Evolutionary conservation across 2,888 invertebrate species (phyloP), one percentile per base, ranked within the genome.

Genomic region (Agrochola litura): DNA sequence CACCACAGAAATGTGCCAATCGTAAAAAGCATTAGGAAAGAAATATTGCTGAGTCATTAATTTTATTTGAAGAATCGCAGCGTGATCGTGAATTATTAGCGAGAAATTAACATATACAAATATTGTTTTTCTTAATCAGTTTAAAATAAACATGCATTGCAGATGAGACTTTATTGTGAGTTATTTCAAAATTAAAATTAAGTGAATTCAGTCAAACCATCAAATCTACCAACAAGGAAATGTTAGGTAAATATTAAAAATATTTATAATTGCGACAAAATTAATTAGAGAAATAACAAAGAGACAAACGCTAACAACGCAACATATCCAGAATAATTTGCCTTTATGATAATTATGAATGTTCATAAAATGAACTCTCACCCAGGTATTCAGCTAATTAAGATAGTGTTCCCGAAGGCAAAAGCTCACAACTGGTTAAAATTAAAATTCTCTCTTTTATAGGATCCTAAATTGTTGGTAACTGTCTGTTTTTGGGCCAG

Each of bases 231-330:
- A 72, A 81, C 22, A 61, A 22, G 37, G 12, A 16, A 49, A 19
- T 12, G 41, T 8, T 56, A 5, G 5, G 9, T 66, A 37, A 14
- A 14, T 2, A 69, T 41, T 41, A 41, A 41, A 41, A 41, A 41
- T 8, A 41, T 41, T 41, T 41, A 41, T 41, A 41, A 81, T 37
- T 61, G 22, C 16, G 9, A 25, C 25, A 73, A 54, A 72, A 72
- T 54, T 61, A 37, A 81, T 73, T 81, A 63, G 1, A 61, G 41
- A 41, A n/a, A 22, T 64, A 63, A 54, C 60, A 46, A 46, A 71
- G 16, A 6, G 9, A 19, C 46, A 63, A 52, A 37, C 30, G 14
- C 43, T 56, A 22, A 22, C 54, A 54, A 22, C 9, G 22, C 49
- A 30, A 22, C 22, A 54, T 22, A 71, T 49, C 46, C 54, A 63